These are phyloP conservation scores for Pachymerium ferrugineum DNA, from an alignment of 2,888 invertebrate species.

Conservation along the genomic window DNA sequence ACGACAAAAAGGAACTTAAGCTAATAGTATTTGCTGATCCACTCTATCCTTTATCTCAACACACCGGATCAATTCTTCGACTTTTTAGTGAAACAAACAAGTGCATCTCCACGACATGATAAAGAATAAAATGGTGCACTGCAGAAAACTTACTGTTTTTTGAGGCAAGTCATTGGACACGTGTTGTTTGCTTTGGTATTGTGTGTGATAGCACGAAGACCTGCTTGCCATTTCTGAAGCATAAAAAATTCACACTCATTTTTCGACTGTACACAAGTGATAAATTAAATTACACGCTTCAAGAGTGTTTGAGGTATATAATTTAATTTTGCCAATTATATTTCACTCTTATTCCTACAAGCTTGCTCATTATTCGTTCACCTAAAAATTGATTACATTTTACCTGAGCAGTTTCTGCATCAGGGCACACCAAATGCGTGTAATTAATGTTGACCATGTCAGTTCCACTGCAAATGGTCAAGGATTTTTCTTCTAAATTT, in stretches of 20 bases:
- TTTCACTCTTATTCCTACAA: slow-evolving; percentile 23
- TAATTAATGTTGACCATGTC: slow-evolving; percentile 99
- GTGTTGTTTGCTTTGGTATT: slow-evolving; percentile 95
- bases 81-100: too few species aligned
- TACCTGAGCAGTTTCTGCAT: slow-evolving; percentile 90
- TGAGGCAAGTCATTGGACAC: slow-evolving; percentile 88
- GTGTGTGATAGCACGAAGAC: slow-evolving; percentile 82
- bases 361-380: too few species aligned
- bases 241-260: slow-evolving; percentile 39
- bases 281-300: too few species aligned
- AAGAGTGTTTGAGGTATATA: too few species aligned
- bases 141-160: slow-evolving; percentile 87
- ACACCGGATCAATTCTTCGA: slow-evolving; percentile 6
- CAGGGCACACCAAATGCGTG: slow-evolving; percentile 92
- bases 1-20: too few species aligned
- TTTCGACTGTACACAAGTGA: background rate
- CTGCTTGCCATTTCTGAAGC: slow-evolving; percentile 89
- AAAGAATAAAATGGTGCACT: background rate
- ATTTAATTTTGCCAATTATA: slow-evolving; percentile 42
- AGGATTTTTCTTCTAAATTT: slow-evolving; percentile 78
- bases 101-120: background rate
- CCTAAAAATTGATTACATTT: slow-evolving; percentile 36
- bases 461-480: slow-evolving; percentile 95
- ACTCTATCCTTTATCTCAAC: too few species aligned
- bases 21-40: too few species aligned